Evolutionary conservation across 2,113 vertebrate genomes (phyloP).

Genomic region (Scortum barcoo): DNA sequence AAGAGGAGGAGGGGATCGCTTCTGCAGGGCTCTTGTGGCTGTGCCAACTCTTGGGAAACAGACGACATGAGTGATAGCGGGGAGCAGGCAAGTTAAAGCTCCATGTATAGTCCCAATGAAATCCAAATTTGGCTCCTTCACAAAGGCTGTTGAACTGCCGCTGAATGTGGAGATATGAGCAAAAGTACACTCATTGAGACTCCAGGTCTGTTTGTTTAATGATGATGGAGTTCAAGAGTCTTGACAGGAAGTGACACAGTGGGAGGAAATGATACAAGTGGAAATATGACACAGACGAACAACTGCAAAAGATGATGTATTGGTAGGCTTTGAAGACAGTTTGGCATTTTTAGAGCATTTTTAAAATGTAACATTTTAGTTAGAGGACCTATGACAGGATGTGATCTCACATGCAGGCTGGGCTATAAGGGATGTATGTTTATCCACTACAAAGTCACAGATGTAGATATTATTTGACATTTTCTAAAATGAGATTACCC

Average conservation of each 20-base stretch:
- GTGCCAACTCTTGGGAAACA: slow-evolving; percentile 50
- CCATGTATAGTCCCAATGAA: slow-evolving; percentile 17
- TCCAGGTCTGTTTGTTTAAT: slow-evolving; percentile 24
- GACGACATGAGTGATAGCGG: slow-evolving; percentile 39
- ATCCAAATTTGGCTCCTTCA: slow-evolving; percentile 20
- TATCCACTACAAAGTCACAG: background rate
- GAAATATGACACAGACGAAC: background rate
- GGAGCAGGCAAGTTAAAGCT: slow-evolving; percentile 14
- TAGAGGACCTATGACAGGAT: background rate
- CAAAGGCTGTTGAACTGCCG: slow-evolving; percentile 28
- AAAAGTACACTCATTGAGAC: background rate
- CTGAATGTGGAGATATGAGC: slow-evolving; percentile 9
- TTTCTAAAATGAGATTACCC: background rate
- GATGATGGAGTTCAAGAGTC: background rate
- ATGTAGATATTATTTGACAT: background rate
- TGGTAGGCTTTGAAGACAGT: background rate
- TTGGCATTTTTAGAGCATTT: background rate
- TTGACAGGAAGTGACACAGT: background rate
- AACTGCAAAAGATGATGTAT: background rate
- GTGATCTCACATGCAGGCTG: background rate
- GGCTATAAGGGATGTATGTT: background rate
- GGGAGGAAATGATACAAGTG: background rate
- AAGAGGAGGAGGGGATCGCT: slow-evolving; percentile 15
- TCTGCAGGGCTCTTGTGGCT: slow-evolving; percentile 46
- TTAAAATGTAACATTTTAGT: background rate